Base-by-base conservation (phyloP, 2,797 vertebrate genomes). In the Bufotes viridis region DNA sequence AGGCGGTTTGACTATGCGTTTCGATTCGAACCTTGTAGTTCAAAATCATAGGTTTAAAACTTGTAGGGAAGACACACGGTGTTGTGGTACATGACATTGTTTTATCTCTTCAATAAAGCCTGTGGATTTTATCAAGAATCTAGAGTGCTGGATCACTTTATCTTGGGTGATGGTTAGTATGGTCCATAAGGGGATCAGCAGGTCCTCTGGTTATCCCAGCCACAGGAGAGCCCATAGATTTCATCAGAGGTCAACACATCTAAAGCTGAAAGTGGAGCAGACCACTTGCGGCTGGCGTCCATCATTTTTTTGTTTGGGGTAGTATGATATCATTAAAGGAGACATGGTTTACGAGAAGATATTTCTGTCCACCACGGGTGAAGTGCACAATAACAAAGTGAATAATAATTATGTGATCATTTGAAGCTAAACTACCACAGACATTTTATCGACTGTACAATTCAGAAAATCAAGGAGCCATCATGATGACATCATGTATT, bases 381-480 rank as follows among this genome's bases (percentile, higher is more conserved):
- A 14, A 1, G 26, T 17, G 34, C 10, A 22, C 34, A 12, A 74
- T 74, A 49, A 74, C 17, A 70, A 70, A 42, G 70, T 8, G 29
- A 22, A 22, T 11, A 74, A 29, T 75, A 14, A 60, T 83, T 69
- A 7, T 5, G 53, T 34, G 51, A 82, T 57, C 49, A 29, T 74
- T 57, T 5, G 29, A 51, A 24, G 14, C 58, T 53, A 81, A 80
- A 69, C 58, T 57, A 74, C 7, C 2, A 12, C 24, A 74, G 26
- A 67, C 76, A 15, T 58, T 86, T 86, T 53, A 78, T 78, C 57
- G 61, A 81, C 78, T 81, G 61, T 34, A 81, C 78, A 34, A 80
- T 72, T 80, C 8, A 70, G 57, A 58, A 20, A 70, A 58, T 57
- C 29, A 57, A 80, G n/a, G 65, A 70, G n/a, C 85, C 20, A 76